These are phyloP conservation scores for Micropoecilia bifurca DNA, from an alignment of 2,797 vertebrate genomes.

Conservation along the genomic window DNA sequence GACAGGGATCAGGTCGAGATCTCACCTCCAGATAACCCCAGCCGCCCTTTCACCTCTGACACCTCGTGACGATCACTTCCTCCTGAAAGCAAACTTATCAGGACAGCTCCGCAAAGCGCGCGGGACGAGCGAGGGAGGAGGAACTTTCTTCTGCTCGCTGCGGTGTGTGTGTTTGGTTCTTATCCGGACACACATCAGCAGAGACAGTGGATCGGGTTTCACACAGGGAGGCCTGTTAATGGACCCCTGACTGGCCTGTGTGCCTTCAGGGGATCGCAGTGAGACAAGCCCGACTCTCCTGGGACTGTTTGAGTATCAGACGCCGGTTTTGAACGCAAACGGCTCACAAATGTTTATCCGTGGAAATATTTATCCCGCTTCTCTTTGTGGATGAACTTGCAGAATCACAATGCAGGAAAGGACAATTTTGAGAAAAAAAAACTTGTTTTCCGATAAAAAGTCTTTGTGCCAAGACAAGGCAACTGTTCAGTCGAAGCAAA, in stretches of 20 bases:
- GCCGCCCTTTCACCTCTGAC: conserved; percentile 70
- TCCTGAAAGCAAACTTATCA: conserved; percentile 62
- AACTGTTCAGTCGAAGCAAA: too few relatives aligned
- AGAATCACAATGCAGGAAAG: background rate
- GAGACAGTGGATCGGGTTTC: conserved; percentile 57
- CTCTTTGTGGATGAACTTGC: background rate
- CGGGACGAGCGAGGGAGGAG: conserved; percentile 35
- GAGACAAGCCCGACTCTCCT: conserved; percentile 27
- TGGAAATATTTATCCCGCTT: background rate
- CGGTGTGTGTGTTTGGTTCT: conserved; percentile 12
- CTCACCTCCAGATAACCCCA: conserved; percentile 63
- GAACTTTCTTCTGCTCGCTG: conserved; percentile 37
- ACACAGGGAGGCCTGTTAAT: conserved; percentile 46
- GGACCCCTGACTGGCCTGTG: conserved; percentile 39
- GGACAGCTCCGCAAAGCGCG: background rate
- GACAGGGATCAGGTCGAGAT: conserved; percentile 60
- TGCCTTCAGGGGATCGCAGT: conserved; percentile 48
- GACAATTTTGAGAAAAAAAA: too few relatives aligned
- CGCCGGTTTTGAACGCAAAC: conserved; percentile 54
- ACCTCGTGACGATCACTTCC: conserved; percentile 62
- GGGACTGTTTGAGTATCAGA: conserved; percentile 49
- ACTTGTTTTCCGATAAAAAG: too few relatives aligned
- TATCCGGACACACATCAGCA: conserved; percentile 61
- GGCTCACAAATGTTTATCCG: background rate
- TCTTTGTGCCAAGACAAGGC: too few relatives aligned